Conservation (phyloP, 2,113 vertebrate genomes). For the Nicator chloris region DNA sequence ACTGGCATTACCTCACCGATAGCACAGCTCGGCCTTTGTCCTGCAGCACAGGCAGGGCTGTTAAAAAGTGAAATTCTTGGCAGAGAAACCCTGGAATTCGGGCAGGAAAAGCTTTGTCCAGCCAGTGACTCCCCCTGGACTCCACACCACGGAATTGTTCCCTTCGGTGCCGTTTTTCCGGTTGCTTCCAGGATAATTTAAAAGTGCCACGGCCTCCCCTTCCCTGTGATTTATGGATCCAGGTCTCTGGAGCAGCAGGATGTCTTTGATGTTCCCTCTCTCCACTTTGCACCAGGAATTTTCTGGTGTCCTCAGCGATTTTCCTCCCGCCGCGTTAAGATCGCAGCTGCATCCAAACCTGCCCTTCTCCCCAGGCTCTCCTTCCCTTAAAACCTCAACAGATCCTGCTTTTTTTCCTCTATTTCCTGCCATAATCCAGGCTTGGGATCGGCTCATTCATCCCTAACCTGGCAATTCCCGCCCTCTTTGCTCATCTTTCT, state of each 20-base stretch:
- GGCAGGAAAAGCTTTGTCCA: neutral
- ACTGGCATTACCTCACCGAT: neutral
- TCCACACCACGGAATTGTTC: neutral
- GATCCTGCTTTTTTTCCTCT: neutral
- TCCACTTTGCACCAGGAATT: neutral
- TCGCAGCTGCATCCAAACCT: neutral
- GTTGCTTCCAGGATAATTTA: neutral
- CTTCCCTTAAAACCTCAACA: neutral
- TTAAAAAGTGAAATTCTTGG: neutral
- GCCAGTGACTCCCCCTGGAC: neutral
- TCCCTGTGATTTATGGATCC: neutral
- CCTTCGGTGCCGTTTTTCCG: neutral
- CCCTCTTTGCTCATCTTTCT: neutral
- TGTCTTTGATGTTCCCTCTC: neutral
- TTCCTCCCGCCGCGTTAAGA: neutral
- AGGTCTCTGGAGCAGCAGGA: neutral
- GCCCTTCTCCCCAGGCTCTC: neutral
- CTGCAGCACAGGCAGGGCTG: neutral
- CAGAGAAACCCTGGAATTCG: neutral
- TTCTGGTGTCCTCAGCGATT: neutral
- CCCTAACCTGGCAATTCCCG: neutral
- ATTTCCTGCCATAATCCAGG: neutral
- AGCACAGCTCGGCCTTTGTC: neutral
- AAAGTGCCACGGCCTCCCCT: neutral
- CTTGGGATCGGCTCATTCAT: accelerated